These are phyloP conservation scores for Scaptomyza montana DNA, from an alignment of 1,140 invertebrate species.

Conservation along the genomic window DNA sequence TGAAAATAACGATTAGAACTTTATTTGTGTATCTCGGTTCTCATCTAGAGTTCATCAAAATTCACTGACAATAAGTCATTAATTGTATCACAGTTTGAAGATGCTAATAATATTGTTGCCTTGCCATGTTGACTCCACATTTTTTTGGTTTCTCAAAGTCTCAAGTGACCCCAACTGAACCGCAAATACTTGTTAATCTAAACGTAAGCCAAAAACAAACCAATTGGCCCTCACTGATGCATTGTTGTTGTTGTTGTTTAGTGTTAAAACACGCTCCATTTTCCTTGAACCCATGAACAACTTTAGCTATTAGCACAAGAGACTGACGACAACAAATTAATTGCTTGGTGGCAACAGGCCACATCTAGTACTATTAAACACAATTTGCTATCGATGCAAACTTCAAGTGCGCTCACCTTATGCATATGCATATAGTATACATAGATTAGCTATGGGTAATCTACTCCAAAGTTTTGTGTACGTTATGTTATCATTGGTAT, in stretches of 20 bases:
- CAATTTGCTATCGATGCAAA: slow-evolving; percentile 18
- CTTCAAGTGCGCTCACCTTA: slow-evolving; percentile 3
- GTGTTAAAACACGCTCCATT: slow-evolving; percentile 62
- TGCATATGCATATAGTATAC: too few species aligned
- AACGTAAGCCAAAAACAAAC: too few species aligned
- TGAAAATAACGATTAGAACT: not conserved
- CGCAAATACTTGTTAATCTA: too few species aligned
- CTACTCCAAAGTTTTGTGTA: not conserved
- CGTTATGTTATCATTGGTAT: slow-evolving; percentile 18
- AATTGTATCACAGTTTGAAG: not conserved
- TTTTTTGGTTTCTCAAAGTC: slow-evolving; percentile 20
- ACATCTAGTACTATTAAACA: slow-evolving; percentile 7
- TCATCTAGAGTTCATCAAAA: not conserved
- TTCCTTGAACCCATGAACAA: slow-evolving; percentile 65
- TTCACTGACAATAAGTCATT: not conserved
- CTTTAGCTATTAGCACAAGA: slow-evolving; percentile 20
- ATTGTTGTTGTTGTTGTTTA: slow-evolving; percentile 2
- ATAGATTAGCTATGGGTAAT: not conserved
- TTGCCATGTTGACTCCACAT: slow-evolving; percentile 26
- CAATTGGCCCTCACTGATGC: too few species aligned
- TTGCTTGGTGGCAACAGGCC: slow-evolving; percentile 32
- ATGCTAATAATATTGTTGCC: slow-evolving; percentile 29
- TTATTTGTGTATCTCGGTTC: not conserved
- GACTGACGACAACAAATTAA: slow-evolving; percentile 41
- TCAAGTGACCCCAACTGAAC: slow-evolving; percentile 29